Percentiles rank a stretch among this genome's conserved stretches.
Evolutionary conservation across 2,888 invertebrate species (phyloP).

Genomic region (Melanostoma mellinum): DNA sequence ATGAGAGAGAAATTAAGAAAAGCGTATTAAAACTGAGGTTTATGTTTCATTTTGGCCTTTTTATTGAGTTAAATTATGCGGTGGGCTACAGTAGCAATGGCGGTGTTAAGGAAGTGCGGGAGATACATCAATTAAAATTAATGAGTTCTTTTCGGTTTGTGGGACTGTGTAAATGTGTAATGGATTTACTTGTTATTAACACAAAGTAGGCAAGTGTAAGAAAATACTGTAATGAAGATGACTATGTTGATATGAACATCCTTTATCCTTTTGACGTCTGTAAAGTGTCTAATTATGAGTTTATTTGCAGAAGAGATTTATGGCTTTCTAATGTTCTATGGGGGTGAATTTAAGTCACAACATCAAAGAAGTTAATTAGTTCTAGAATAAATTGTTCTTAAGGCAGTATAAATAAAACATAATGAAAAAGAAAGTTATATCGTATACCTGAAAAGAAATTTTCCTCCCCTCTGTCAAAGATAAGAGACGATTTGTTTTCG

Average conservation of each 20-base stretch:
- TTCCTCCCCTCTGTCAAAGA: no score
- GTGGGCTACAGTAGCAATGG: background rate
- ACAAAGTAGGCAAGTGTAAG: background rate
- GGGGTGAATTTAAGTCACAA: background rate
- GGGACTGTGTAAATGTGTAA: constrained; percentile 18
- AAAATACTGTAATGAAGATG: constrained; percentile 1
- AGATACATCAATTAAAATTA: constrained; percentile 53
- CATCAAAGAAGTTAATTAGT: no score
- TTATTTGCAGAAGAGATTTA: constrained; percentile 14
- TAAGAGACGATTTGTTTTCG: no score
- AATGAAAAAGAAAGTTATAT: no score
- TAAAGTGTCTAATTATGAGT: constrained; percentile 31
- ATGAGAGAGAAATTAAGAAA: constrained; percentile 48
- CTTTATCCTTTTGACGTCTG: constrained; percentile 22
- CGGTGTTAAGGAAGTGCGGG: constrained; percentile 4
- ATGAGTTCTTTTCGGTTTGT: constrained; percentile 39
- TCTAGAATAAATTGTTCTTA: no score
- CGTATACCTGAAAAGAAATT: no score
- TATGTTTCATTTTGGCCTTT: constrained; percentile 40
- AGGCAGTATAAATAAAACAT: no score
- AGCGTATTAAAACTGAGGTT: constrained; percentile 5
- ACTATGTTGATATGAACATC: background rate
- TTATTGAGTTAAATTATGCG: constrained; percentile 32
- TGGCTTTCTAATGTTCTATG: constrained; percentile 23
- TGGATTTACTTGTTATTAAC: constrained; percentile 13